phyloP scores from a whole-genome alignment of 2,888 invertebrate genomes.

The Antheraea yamamai region DNA sequence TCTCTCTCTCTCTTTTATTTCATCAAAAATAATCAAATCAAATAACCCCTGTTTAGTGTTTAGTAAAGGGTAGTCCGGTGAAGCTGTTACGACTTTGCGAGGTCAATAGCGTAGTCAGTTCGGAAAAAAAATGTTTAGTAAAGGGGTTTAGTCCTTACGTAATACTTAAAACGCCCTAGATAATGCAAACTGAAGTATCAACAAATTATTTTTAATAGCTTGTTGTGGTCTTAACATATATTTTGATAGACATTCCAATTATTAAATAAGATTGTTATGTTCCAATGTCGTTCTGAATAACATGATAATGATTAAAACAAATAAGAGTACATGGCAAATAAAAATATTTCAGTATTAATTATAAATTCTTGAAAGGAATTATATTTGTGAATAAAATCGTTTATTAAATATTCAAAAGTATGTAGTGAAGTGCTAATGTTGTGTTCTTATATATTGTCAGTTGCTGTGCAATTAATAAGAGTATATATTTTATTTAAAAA shows the following conservation, averaged over 20 bases:
- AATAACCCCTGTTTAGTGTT: too few species aligned
- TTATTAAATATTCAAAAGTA: background rate
- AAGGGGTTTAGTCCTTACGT: too few species aligned
- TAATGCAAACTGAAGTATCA: background rate
- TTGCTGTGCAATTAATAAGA: conserved; percentile 2
- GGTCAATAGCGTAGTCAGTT: too few species aligned
- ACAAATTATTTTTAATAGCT: background rate
- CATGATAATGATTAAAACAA: background rate
- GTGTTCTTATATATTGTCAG: conserved; percentile 4
- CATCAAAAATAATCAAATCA: too few species aligned
- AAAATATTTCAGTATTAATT: background rate
- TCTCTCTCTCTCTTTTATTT: too few species aligned
- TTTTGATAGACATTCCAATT: background rate
- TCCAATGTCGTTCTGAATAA: background rate
- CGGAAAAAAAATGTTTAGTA: too few species aligned
- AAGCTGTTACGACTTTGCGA: too few species aligned
- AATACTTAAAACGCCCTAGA: too few species aligned
- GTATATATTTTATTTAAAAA: conserved; percentile 1
- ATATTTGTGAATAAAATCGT: background rate
- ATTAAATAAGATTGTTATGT: background rate
- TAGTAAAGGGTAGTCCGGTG: too few species aligned
- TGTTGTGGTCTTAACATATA: background rate
- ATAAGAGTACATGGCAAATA: background rate
- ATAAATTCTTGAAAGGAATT: background rate
- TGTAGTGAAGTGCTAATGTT: background rate